These are phyloP conservation scores for Lepilemur septentrionalis DNA, from an alignment of 2,797 vertebrate species.

Conservation along the genomic window DNA sequence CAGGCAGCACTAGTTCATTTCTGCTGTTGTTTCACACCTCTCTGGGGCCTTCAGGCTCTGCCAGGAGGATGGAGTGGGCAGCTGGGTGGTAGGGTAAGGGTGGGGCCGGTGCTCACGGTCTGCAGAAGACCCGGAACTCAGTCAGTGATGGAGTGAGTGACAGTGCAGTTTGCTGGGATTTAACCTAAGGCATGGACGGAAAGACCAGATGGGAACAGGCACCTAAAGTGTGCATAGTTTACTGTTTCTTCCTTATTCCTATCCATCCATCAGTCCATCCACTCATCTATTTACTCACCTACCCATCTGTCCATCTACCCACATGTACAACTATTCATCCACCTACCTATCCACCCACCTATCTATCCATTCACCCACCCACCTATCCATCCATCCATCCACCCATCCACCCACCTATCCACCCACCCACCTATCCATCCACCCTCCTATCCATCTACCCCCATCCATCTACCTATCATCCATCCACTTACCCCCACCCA, in stretches of 20 bases:
- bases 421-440: rapidly evolving
- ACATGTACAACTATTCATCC: not conserved
- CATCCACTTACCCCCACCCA: rapidly evolving
- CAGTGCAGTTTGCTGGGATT: not conserved
- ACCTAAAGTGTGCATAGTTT: not conserved
- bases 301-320: not conserved
- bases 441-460: rapidly evolving
- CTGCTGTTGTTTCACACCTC: not conserved
- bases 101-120: not conserved
- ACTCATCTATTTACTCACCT: rapidly evolving
- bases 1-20: not conserved
- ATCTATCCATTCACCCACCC: not conserved
- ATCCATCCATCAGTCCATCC: not conserved
- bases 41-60: not conserved
- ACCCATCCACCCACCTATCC: rapidly evolving
- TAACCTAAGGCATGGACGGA: not conserved
- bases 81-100: not conserved
- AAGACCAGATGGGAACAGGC: not conserved
- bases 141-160: not conserved
- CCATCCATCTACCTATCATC: not conserved
- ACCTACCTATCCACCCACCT: too few relatives aligned
- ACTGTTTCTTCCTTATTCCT: not conserved
- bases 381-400: not conserved
- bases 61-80: not conserved
- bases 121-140: not conserved